These are phyloP conservation scores for Orgyia antiqua DNA, from an alignment of 2,888 invertebrate genomes.

Conservation along the genomic window DNA sequence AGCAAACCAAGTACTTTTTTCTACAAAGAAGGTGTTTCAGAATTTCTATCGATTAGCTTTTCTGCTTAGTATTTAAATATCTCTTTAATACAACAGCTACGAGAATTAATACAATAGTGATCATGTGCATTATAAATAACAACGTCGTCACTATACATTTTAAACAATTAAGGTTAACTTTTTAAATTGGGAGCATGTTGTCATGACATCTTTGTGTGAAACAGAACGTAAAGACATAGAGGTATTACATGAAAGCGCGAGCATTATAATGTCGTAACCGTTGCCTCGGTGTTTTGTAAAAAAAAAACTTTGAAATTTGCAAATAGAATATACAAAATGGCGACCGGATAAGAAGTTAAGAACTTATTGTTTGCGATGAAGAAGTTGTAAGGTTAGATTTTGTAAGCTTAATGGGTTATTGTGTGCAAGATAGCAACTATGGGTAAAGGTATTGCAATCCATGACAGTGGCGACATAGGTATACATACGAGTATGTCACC, in stretches of 20 bases:
- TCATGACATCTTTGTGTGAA: slow-evolving; percentile 27
- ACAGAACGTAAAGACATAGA: slow-evolving; percentile 34
- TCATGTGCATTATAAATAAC: no score
- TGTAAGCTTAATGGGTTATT: background rate
- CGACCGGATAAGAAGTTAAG: slow-evolving; percentile 14
- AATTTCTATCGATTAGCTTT: no score
- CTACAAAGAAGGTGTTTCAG: no score
- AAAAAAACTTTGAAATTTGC: slow-evolving; percentile 23
- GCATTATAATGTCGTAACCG: slow-evolving; percentile 20
- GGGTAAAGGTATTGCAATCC: no score
- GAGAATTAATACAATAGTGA: no score
- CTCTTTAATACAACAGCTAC: no score
- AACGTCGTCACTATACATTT: no score
- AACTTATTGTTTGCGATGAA: slow-evolving; percentile 23
- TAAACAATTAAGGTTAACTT: slow-evolving; percentile 17
- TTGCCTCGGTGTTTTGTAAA: slow-evolving; percentile 28
- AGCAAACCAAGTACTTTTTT: no score
- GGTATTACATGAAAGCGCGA: slow-evolving; percentile 21
- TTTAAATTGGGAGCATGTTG: slow-evolving; percentile 7
- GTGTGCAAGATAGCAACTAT: no score
- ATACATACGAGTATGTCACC: no score
- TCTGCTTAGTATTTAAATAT: no score
- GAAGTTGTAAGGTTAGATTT: slow-evolving; percentile 15
- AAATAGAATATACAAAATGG: slow-evolving; percentile 21
- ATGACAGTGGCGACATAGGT: no score